Evolutionary conservation across 1,140 invertebrate species (phyloP).

Genomic region (Chrysopa pallens): DNA sequence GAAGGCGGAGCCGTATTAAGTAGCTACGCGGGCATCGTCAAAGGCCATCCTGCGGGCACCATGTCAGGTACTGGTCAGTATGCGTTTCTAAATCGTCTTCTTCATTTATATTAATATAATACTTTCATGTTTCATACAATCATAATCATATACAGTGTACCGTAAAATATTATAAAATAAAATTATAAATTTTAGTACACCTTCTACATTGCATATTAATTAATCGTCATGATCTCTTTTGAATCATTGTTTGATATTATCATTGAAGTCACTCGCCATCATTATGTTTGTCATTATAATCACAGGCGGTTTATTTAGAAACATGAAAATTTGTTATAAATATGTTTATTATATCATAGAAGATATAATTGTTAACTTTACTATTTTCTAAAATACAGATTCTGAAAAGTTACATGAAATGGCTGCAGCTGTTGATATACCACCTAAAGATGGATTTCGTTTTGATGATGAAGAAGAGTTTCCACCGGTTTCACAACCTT

Average conservation of each 20-base stretch:
- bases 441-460: constrained; percentile 41
- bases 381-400: constrained; percentile 30
- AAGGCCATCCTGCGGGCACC: constrained; percentile 29
- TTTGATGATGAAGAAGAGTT: constrained; percentile 69
- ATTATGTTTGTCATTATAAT: too few species aligned
- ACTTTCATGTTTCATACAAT: not conserved
- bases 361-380: not conserved
- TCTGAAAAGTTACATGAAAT: constrained; percentile 62
- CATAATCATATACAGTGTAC: not conserved
- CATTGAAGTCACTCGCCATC: not conserved
- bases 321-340: too few species aligned
- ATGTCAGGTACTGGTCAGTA: constrained; percentile 40
- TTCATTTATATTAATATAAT: constrained; percentile 3
- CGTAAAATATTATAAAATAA: not conserved
- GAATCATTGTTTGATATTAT: not conserved
- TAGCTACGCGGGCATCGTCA: constrained; percentile 41
- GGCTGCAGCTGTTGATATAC: constrained; percentile 43
- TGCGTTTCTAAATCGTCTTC: constrained; percentile 6
- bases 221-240: not conserved
- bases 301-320: too few species aligned
- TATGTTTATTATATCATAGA: too few species aligned
- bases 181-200: not conserved
- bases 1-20: constrained; percentile 25
- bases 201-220: not conserved
- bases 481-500: constrained; percentile 49